Conservation (phyloP, 2,797 vertebrate genomes). For the Phalloptychus januarius region DNA sequence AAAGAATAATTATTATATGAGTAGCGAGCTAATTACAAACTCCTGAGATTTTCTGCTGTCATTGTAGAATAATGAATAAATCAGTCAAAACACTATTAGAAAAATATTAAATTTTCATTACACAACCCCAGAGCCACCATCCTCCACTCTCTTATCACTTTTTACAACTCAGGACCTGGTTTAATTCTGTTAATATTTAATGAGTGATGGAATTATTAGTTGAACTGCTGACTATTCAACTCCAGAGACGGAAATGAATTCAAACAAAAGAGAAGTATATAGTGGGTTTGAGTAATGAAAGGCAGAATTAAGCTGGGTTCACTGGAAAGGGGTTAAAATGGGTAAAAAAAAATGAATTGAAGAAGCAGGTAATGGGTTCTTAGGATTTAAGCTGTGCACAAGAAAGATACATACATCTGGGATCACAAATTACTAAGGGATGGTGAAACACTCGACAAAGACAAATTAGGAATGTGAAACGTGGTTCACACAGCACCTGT, state of each 20-base stretch:
- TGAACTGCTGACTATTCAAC: slow-evolving; percentile 39
- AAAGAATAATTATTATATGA: slow-evolving; percentile 41
- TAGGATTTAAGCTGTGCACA: slow-evolving; percentile 1
- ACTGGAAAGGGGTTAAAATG: background rate
- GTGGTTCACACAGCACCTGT: background rate
- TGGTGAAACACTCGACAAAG: slow-evolving; percentile 29
- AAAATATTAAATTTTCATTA: slow-evolving; percentile 68
- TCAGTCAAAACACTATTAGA: slow-evolving; percentile 67
- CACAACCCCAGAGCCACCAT: slow-evolving; percentile 45
- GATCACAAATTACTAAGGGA: slow-evolving; percentile 9
- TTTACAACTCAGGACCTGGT: slow-evolving; percentile 51
- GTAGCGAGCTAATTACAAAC: slow-evolving; percentile 63
- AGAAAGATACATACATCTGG: background rate
- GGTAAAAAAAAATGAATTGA: slow-evolving; percentile 13
- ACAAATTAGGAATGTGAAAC: background rate
- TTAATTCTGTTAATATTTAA: slow-evolving; percentile 72
- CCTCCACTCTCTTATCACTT: slow-evolving; percentile 44
- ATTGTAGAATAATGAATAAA: slow-evolving; percentile 74
- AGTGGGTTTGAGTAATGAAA: slow-evolving; percentile 24
- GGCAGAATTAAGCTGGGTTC: slow-evolving; percentile 11
- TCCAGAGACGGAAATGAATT: slow-evolving; percentile 33
- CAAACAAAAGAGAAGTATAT: slow-evolving; percentile 11
- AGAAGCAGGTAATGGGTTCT: slow-evolving; percentile 1
- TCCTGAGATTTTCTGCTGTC: slow-evolving; percentile 55
- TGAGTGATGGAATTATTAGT: slow-evolving; percentile 54